These are phyloP conservation scores for Polia nebulosa DNA, from an alignment of 2,888 invertebrate genomes.

Conservation along the genomic window DNA sequence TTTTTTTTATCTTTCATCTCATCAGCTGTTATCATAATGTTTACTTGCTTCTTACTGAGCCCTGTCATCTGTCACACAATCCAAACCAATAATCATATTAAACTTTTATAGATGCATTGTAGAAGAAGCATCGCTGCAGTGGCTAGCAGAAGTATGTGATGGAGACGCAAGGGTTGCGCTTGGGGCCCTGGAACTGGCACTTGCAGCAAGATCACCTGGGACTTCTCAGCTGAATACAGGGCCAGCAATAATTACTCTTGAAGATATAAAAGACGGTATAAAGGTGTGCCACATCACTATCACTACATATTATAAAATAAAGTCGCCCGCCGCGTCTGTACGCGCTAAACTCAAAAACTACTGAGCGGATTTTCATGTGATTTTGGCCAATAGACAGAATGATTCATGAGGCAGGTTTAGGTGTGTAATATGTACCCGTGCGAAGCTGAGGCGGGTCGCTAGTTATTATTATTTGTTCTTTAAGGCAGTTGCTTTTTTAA, in stretches of 20 bases:
- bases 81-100: conserved; percentile 2
- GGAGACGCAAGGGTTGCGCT: conserved; percentile 96
- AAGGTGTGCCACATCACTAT: conserved; percentile 85
- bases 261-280: conserved; percentile 94
- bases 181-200: conserved; percentile 93
- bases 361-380: too few relatives aligned
- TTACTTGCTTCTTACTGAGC: neutral
- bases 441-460: too few relatives aligned
- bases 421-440: too few relatives aligned
- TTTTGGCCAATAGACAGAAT: too few relatives aligned
- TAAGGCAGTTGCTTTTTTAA: neutral
- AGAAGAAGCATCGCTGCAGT: conserved; percentile 92
- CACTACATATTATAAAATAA: too few relatives aligned
- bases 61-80: neutral
- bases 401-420: too few relatives aligned
- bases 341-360: too few relatives aligned
- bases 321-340: too few relatives aligned
- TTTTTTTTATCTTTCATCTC: too few relatives aligned
- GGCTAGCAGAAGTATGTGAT: conserved; percentile 94
- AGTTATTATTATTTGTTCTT: too few relatives aligned
- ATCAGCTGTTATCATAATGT: neutral
- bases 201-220: conserved; percentile 88
- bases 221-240: conserved; percentile 70
- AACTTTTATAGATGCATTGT: conserved; percentile 76
- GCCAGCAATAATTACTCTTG: conserved; percentile 90